A percentile compares a stretch with the other conserved stretches of the same genome.
Conservation (phyloP, 2,888 invertebrate genomes). For the Hyposoter didymator region DNA sequence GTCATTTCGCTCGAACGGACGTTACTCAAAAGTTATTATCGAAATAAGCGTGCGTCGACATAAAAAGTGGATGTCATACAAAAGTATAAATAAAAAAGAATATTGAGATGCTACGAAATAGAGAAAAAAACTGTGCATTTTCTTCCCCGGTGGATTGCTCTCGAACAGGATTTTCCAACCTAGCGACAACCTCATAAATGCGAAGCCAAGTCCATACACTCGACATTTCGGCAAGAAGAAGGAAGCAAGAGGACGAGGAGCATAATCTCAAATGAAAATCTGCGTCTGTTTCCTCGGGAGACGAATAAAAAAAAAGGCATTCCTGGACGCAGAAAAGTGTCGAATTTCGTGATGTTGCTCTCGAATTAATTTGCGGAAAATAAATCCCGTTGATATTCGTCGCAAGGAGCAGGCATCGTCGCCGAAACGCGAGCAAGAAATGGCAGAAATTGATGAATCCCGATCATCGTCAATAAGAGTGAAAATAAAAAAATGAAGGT, state of each 20-base stretch:
- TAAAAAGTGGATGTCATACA: not conserved
- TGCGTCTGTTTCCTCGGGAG: conserved; percentile 67
- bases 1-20: not conserved
- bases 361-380: not conserved
- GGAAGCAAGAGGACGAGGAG: conserved; percentile 65
- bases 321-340: conserved; percentile 48
- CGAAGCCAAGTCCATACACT: not conserved
- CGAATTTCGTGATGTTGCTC: conserved; percentile 44
- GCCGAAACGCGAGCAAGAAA: too few species aligned
- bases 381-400: not conserved
- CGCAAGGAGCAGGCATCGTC: too few species aligned
- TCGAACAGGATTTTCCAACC: conserved; percentile 14
- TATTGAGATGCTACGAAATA: conserved; percentile 24
- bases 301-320: conserved; percentile 29
- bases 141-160: conserved; percentile 7
- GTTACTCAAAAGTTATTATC: conserved; percentile 75
- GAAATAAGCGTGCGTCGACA: conserved; percentile 50
- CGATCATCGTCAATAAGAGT: too few species aligned
- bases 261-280: conserved; percentile 81
- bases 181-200: conserved; percentile 10
- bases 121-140: conserved; percentile 59
- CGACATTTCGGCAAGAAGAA: conserved; percentile 34
- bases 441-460: too few species aligned
- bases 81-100: not conserved
- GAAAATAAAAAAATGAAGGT: too few species aligned